phyloP scores from a whole-genome alignment of 1,140 invertebrate genomes.

The Heterodera schachtii region DNA sequence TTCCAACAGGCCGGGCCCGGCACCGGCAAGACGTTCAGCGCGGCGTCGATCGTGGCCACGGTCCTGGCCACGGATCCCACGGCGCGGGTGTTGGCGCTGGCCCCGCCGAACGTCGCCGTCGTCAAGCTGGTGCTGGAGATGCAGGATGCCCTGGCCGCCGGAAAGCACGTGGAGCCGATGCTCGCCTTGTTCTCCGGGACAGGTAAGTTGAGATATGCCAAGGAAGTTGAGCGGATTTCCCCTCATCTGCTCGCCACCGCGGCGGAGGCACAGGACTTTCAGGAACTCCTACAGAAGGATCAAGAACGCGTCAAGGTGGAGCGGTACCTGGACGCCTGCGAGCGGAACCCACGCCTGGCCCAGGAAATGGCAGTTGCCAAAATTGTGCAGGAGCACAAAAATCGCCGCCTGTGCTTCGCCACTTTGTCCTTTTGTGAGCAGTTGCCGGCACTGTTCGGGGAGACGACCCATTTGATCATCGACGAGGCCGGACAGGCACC shows the following conservation, averaged over 20 bases:
- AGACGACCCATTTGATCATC: background rate
- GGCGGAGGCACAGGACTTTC: no score
- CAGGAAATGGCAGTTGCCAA: background rate
- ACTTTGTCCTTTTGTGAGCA: slow-evolving; percentile 10
- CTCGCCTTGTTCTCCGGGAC: no score
- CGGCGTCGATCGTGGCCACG: background rate
- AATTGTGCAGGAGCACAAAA: background rate
- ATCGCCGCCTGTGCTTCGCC: background rate
- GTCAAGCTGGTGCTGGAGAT: slow-evolving; percentile 7
- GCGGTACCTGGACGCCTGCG: no score
- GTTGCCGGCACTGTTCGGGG: background rate
- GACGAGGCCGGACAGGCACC: slow-evolving; percentile 8
- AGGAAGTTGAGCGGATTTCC: no score
- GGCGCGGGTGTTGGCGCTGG: background rate
- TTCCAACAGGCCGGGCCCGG: background rate
- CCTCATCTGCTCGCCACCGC: no score
- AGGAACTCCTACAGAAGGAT: no score
- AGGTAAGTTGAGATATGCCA: no score
- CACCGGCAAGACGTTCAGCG: background rate
- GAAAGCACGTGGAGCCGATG: background rate
- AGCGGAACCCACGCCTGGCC: no score
- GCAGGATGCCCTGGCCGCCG: background rate
- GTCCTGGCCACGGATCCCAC: background rate
- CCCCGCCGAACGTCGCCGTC: slow-evolving; percentile 11
- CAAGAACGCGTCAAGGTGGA: no score